phyloP scores from a whole-genome alignment of 2,113 vertebrate genomes.

The Bothrops jararaca region DNA sequence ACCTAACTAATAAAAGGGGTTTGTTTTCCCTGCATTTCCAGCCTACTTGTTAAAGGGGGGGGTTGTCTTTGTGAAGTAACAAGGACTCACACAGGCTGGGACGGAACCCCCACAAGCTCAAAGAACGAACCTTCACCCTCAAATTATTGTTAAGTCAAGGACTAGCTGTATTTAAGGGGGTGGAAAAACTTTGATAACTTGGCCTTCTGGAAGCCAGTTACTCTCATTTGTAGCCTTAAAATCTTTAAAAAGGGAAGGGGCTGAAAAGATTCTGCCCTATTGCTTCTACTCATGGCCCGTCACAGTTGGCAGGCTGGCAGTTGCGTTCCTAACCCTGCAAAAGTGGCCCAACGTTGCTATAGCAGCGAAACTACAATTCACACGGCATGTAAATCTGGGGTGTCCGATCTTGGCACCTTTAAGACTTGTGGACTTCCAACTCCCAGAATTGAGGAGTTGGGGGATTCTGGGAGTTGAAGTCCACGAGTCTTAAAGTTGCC shows the following conservation, averaged over 20 bases:
- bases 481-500: background rate
- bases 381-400: background rate
- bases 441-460: background rate
- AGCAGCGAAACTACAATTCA: background rate
- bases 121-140: too few relatives aligned
- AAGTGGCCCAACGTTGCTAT: background rate
- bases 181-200: background rate
- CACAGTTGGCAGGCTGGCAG: background rate
- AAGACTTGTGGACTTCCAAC: background rate
- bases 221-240: background rate
- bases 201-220: background rate
- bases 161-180: background rate
- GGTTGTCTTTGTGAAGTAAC: too few relatives aligned
- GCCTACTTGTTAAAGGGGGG: too few relatives aligned
- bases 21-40: too few relatives aligned
- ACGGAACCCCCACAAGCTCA: too few relatives aligned
- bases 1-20: too few relatives aligned
- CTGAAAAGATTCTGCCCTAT: background rate
- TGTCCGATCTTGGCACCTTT: background rate
- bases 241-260: background rate
- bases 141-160: background rate
- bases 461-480: background rate
- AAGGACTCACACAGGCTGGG: too few relatives aligned
- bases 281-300: background rate
- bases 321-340: background rate